phyloP scores from a whole-genome alignment of 2,888 invertebrate species.

The Galerucella pusilla region DNA sequence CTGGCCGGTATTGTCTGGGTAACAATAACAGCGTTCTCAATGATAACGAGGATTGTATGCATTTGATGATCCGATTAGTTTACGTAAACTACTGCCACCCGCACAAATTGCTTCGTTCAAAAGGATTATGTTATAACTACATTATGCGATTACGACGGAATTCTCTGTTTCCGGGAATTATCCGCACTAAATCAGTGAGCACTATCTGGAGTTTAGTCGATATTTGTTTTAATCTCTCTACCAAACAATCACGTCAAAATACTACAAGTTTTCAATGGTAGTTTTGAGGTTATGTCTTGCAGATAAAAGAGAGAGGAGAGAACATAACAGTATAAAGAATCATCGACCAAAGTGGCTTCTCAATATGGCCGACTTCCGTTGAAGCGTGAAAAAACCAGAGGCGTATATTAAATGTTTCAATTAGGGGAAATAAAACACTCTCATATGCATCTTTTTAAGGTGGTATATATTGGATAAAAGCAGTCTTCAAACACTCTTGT shows the following conservation, averaged over 20 bases:
- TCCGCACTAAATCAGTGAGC: conserved; percentile 40
- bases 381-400: no score
- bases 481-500: no score
- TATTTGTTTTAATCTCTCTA: conserved; percentile 34
- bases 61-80: conserved; percentile 52
- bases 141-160: conserved; percentile 44
- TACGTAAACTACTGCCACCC: conserved; percentile 50
- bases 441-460: no score
- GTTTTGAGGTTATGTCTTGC: no score
- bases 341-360: no score
- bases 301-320: no score
- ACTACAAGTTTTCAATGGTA: background rate
- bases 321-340: no score
- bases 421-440: no score
- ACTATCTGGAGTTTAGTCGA: conserved; percentile 35
- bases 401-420: no score
- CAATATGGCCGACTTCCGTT: no score
- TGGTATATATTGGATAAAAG: no score
- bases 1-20: conserved; percentile 48
- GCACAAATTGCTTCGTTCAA: conserved; percentile 48
- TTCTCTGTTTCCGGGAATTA: conserved; percentile 45
- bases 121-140: conserved; percentile 52
- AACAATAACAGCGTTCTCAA: conserved; percentile 49
- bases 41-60: conserved; percentile 52
- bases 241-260: conserved; percentile 16